Conservation (phyloP, 2,888 invertebrate genomes). For the Mythimna albipuncta region DNA sequence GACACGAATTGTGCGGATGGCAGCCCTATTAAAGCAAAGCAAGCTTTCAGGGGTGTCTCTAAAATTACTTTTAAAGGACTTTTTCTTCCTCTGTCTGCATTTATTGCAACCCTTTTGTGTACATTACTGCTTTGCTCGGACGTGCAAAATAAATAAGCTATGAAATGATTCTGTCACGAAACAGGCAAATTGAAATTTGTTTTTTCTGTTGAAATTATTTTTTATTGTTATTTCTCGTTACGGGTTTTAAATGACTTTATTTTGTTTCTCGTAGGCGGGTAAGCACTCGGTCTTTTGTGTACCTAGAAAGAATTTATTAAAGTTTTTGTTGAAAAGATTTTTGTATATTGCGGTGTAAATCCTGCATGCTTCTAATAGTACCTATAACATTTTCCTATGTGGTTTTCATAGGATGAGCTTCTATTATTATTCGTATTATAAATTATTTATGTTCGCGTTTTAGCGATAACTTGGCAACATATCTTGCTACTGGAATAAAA, state of each 20-base stretch:
- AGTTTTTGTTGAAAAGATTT: background rate
- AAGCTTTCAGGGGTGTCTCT: constrained; percentile 25
- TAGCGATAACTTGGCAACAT: too few relatives aligned
- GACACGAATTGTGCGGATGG: constrained; percentile 11
- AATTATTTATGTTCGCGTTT: too few relatives aligned
- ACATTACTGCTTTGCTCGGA: constrained; percentile 22
- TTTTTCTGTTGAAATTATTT: constrained; percentile 37
- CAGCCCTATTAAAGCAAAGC: constrained; percentile 42
- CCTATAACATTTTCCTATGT: background rate
- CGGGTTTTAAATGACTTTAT: constrained; percentile 40
- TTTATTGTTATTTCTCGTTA: constrained; percentile 29
- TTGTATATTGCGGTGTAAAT: background rate
- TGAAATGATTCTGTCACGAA: constrained; percentile 23
- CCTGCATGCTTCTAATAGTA: background rate
- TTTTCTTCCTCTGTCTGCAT: constrained; percentile 38
- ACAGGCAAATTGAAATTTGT: constrained; percentile 39
- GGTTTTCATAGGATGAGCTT: too few relatives aligned
- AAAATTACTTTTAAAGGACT: constrained; percentile 49
- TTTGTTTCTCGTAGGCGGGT: constrained; percentile 13
- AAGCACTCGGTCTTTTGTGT: constrained; percentile 2
- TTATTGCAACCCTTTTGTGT: constrained; percentile 44
- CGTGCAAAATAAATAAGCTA: constrained; percentile 54
- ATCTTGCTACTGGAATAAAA: too few relatives aligned
- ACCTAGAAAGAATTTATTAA: constrained; percentile 4
- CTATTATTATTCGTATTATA: too few relatives aligned